A percentile compares a stretch with the other conserved stretches of the same genome.
These are phyloP conservation scores for Bombus picipes DNA, from an alignment of 1,140 invertebrate genomes.

Conservation along the genomic window DNA sequence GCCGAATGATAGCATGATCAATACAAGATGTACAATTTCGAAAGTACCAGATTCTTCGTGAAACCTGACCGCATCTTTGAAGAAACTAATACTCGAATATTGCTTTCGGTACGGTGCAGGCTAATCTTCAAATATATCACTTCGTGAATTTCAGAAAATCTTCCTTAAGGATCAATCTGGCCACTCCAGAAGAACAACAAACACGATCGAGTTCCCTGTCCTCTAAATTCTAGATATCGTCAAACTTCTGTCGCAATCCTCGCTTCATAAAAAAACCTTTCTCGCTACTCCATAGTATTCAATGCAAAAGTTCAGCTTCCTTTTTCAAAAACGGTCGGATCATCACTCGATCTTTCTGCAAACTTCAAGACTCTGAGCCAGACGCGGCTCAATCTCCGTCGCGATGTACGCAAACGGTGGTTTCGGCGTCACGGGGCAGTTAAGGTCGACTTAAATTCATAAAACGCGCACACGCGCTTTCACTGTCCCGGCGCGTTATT, in stretches of 20 bases:
- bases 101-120: too few relatives aligned
- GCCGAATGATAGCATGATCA: constrained; percentile 49
- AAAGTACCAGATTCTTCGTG: not conserved
- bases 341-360: not conserved
- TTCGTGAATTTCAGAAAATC: not conserved
- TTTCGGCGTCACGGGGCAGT: not conserved
- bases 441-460: constrained; percentile 45
- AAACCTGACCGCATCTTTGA: not conserved
- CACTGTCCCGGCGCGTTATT: not conserved
- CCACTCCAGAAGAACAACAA: too few relatives aligned
- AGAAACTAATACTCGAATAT: too few relatives aligned
- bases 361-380: not conserved
- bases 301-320: too few relatives aligned
- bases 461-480: constrained; percentile 25
- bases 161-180: not conserved
- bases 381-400: not conserved
- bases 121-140: too few relatives aligned
- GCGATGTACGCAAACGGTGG: not conserved
- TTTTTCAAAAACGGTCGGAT: too few relatives aligned
- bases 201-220: not conserved
- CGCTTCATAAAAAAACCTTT: too few relatives aligned
- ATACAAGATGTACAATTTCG: constrained; percentile 44
- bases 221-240: not conserved
- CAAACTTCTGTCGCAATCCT: not conserved
- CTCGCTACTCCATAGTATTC: too few relatives aligned